Evolutionary conservation across 30 jellyfish, hydroid and myxozoan species (phyloP).

Genomic region (Catostylus mosaicus): DNA sequence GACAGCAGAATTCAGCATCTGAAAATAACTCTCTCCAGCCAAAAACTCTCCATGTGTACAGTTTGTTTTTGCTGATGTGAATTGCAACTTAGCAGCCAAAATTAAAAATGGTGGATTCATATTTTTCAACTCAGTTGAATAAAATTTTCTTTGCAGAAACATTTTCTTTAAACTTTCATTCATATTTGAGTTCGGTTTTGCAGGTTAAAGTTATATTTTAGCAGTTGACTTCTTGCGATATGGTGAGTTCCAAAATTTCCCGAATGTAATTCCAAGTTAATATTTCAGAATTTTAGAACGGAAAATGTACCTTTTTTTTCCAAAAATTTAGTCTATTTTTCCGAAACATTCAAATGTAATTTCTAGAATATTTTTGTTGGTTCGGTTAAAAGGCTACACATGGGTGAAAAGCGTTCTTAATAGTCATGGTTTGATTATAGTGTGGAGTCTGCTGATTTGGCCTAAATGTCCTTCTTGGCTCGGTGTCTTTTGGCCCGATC

Average conservation of each 20-base stretch:
- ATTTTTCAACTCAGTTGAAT: constrained; percentile 37
- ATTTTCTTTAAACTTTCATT: constrained; percentile 12
- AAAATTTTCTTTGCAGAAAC: constrained; percentile 23
- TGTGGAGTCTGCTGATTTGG: too few relatives aligned
- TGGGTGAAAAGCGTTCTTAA: too few relatives aligned
- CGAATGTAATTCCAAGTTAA: neutral
- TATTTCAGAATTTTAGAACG: too few relatives aligned
- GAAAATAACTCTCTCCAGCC: neutral
- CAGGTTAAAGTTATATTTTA: neutral
- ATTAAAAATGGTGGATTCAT: constrained; percentile 6
- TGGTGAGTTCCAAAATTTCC: neutral
- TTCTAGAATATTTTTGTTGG: too few relatives aligned
- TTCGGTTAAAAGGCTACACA: too few relatives aligned
- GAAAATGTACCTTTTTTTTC: too few relatives aligned
- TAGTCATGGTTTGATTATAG: too few relatives aligned
- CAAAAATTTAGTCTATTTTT: too few relatives aligned
- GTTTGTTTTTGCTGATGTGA: constrained; percentile 39
- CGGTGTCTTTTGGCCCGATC: too few relatives aligned
- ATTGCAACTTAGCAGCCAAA: constrained; percentile 38
- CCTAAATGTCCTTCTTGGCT: too few relatives aligned
- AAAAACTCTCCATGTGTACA: neutral
- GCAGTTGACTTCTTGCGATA: neutral
- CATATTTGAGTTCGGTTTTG: constrained; percentile 1
- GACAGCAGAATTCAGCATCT: too few relatives aligned
- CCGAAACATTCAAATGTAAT: too few relatives aligned